Percentiles rank a stretch among this genome's conserved stretches.
These are phyloP conservation scores for Leucoptera coffeella DNA, from an alignment of 2,888 invertebrate genomes.

Conservation along the genomic window DNA sequence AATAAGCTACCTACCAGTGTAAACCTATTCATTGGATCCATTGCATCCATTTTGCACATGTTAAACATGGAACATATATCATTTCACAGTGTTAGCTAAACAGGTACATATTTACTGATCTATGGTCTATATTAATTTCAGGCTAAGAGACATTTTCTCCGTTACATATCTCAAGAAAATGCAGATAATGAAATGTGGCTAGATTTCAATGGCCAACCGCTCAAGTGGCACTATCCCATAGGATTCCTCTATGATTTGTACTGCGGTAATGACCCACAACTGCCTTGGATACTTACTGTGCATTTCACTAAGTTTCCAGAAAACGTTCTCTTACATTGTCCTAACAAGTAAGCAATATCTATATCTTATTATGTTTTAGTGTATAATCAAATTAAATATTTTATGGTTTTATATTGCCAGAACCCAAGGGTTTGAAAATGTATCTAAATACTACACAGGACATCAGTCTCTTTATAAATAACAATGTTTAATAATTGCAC, in stretches of 20 bases:
- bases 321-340: constrained; percentile 78
- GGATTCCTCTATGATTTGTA: constrained; percentile 89
- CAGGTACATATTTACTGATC: background rate
- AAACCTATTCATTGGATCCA: no score
- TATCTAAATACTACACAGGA: no score
- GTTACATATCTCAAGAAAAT: constrained; percentile 73
- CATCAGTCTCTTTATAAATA: no score
- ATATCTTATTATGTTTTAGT: no score
- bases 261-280: constrained; percentile 58
- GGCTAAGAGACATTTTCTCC: constrained; percentile 84
- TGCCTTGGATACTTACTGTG: constrained; percentile 92
- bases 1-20: no score
- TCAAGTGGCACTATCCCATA: constrained; percentile 85
- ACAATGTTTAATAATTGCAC: no score
- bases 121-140: constrained; percentile 17
- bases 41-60: no score
- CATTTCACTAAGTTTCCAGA: constrained; percentile 95
- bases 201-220: constrained; percentile 83
- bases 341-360: constrained; percentile 82
- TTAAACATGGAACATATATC: no score
- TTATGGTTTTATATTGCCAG: no score
- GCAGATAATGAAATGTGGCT: constrained; percentile 90
- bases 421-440: no score
- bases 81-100: background rate
- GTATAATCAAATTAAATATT: no score